Conservation (phyloP, 2,113 vertebrate genomes). For the Coreoperca whiteheadi region DNA sequence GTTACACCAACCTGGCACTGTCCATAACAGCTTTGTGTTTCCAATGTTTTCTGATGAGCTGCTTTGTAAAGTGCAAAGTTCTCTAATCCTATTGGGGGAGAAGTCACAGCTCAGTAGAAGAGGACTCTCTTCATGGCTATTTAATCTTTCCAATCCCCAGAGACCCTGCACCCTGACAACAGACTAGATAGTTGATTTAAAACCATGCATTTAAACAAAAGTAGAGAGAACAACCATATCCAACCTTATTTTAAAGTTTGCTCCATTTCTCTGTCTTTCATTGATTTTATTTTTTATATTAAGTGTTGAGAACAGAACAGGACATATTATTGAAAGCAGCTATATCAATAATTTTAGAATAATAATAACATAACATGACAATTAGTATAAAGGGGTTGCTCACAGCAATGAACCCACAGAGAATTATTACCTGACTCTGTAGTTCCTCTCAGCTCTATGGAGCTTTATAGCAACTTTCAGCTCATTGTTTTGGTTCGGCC, state of each 20-base stretch:
- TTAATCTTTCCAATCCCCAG: slow-evolving; percentile 65
- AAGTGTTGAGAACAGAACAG: no score
- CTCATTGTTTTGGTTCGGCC: not conserved
- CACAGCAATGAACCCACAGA: not conserved
- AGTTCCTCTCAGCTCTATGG: not conserved
- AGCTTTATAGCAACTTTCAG: not conserved
- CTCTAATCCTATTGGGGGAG: slow-evolving; percentile 59
- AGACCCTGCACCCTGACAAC: slow-evolving; percentile 45
- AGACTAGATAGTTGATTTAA: slow-evolving; percentile 23
- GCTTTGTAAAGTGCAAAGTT: slow-evolving; percentile 73
- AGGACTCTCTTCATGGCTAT: slow-evolving; percentile 58
- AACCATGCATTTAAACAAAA: not conserved
- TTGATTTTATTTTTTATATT: not conserved
- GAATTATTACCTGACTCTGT: not conserved
- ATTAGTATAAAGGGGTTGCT: not conserved
- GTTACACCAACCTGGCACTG: slow-evolving; percentile 32
- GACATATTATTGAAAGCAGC: not conserved
- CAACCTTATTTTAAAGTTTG: not conserved
- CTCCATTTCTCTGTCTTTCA: not conserved
- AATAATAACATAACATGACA: not conserved
- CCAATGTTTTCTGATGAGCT: slow-evolving; percentile 63
- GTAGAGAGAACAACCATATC: not conserved
- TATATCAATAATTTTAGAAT: not conserved
- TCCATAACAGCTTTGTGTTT: slow-evolving; percentile 62
- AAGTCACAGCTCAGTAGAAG: slow-evolving; percentile 63